Percentiles rank a stretch among this genome's conserved stretches.
Evolutionary conservation across 2,797 vertebrate genomes (phyloP).

Genomic region (Dendrocincla tyrannina): DNA sequence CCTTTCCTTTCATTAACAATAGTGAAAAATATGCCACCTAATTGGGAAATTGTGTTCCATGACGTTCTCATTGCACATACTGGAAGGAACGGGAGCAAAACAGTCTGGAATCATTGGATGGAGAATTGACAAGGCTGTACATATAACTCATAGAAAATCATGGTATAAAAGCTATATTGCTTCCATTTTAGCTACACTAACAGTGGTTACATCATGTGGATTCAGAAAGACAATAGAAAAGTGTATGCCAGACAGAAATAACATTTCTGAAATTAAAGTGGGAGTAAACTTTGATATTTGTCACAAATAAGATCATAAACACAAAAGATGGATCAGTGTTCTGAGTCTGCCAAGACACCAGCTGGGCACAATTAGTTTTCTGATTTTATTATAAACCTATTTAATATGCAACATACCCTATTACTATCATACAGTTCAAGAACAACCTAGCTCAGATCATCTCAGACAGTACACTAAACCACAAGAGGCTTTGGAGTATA

Average conservation of each 20-base stretch:
- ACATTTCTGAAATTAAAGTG: neutral
- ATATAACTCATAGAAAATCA: neutral
- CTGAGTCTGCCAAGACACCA: neutral
- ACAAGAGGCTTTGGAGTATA: neutral
- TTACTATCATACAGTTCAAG: neutral
- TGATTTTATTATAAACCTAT: neutral
- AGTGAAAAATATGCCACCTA: neutral
- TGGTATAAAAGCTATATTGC: neutral
- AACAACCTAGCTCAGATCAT: neutral
- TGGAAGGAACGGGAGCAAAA: neutral
- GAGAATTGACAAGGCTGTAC: neutral
- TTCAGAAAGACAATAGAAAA: neutral
- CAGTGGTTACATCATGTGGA: fast-evolving
- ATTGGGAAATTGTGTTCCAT: neutral
- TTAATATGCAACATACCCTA: neutral
- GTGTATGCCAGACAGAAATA: neutral
- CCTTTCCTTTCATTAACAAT: neutral
- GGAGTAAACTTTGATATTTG: neutral
- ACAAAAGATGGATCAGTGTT: neutral
- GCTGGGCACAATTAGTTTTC: neutral
- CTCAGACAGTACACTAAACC: neutral
- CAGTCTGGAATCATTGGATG: neutral
- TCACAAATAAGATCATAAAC: neutral
- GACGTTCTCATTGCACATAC: neutral
- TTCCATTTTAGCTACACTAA: neutral